Conservation (phyloP, 2,113 vertebrate species). For the Prochilodus magdalenae region DNA sequence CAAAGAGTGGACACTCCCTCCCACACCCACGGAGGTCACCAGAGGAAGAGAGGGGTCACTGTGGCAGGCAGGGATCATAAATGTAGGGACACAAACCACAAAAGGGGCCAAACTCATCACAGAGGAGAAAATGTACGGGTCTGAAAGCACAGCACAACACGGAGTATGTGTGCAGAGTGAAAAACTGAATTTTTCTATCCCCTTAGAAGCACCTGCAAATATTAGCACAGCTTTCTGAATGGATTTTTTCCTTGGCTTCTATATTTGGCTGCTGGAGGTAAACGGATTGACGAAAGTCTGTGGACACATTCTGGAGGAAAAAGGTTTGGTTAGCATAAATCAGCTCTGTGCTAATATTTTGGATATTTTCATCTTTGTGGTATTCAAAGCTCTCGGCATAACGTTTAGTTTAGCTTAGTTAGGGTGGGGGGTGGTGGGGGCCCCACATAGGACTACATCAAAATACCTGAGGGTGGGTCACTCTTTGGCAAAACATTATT, state of each 20-base stretch:
- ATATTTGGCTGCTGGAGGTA: background rate
- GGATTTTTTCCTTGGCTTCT: background rate
- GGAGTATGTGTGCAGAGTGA: background rate
- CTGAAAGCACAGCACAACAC: constrained; percentile 6
- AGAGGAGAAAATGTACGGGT: constrained; percentile 23
- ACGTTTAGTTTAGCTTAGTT: no score
- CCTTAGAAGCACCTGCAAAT: background rate
- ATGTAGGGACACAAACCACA: background rate
- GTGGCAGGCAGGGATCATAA: constrained; percentile 27
- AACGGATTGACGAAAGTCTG: no score
- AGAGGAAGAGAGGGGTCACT: constrained; percentile 19
- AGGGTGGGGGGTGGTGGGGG: no score
- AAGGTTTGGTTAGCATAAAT: no score
- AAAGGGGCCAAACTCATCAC: constrained; percentile 5
- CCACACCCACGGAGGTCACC: constrained; percentile 40
- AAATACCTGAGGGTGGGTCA: no score
- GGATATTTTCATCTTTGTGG: no score
- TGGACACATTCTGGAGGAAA: no score
- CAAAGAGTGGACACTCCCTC: background rate
- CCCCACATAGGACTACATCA: no score
- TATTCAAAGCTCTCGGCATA: no score
- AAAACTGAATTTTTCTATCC: background rate
- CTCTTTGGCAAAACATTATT: no score
- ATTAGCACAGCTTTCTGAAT: background rate
- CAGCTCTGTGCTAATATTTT: no score